phyloP scores from a whole-genome alignment of 2,113 vertebrate species.

The Menidia beryllina region DNA sequence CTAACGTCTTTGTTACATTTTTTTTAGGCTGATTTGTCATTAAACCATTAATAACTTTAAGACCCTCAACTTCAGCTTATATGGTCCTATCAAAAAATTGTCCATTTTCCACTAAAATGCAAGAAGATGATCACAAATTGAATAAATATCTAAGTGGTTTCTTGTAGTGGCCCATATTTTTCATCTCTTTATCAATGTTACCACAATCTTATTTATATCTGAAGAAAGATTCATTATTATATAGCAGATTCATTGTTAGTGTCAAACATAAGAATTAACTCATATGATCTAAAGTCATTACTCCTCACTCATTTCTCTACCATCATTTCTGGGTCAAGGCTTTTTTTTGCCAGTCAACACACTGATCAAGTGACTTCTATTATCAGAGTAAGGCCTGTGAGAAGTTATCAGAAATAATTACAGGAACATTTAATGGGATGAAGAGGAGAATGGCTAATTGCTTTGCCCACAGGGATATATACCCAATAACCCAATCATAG shows the following conservation, averaged over 20 bases:
- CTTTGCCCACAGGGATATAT: conserved; percentile 27
- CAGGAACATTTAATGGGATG: conserved; percentile 45
- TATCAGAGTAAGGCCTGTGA: conserved; percentile 53
- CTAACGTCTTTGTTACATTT: not conserved
- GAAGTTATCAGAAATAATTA: conserved; percentile 62
- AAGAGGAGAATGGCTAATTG: conserved; percentile 42
- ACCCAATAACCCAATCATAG: conserved; percentile 31
- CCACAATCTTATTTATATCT: conserved; percentile 59
- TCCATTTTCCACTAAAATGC: too few species aligned
- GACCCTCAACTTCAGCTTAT: too few species aligned
- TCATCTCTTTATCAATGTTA: conserved; percentile 55
- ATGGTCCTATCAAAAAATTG: too few species aligned
- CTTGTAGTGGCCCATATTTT: conserved; percentile 49
- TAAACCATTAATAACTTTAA: not conserved
- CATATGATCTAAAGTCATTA: conserved; percentile 69
- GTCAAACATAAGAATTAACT: conserved; percentile 50
- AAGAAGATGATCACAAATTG: too few species aligned
- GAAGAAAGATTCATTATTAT: conserved; percentile 40
- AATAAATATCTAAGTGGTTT: conserved; percentile 60
- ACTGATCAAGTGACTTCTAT: conserved; percentile 57
- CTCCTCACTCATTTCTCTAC: conserved; percentile 35
- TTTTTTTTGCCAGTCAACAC: conserved; percentile 19
- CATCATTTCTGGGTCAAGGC: conserved; percentile 19
- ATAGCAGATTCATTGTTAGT: conserved; percentile 69
- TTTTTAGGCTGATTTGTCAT: not conserved